Base-by-base conservation (phyloP, 2,113 vertebrate genomes). In the Grammomys dolichurus region DNA sequence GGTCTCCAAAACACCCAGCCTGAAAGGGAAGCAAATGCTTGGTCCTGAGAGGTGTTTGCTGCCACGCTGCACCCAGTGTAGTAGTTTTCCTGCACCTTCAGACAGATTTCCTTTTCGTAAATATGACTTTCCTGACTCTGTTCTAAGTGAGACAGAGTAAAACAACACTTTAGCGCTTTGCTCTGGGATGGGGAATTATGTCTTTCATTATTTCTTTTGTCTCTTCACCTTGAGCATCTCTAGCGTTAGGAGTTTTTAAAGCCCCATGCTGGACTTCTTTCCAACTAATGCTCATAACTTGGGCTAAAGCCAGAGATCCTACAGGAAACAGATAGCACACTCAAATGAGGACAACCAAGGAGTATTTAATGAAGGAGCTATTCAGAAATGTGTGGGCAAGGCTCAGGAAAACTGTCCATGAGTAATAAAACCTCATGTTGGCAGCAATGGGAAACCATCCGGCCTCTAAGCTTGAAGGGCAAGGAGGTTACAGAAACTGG, bases 171-270 rank as follows among this genome's bases (percentile, higher is more conserved):
- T 22, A 65, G 31, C 28, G 46, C 16, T 78, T 96, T 81, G 81
- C 26, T 93, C 87, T 94, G 69, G 43, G n/a, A 51, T 89, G 86
- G 90, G 19, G 73, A 58, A 70, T n/a, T 31, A 28, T 46, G 69
- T 31, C 0, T 73, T 51, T 51, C 46, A 36, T 82, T 85, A 73
- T 92, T 95, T 70, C 24, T 85, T 90, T 56, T 72, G 26, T 48
- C 43, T 88, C 67, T 87, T 96, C 63, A 51, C 51, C 67, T 96
- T 87, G 80, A 92, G 69, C 60, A n/a, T 69, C n/a, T 78, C 8
- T 31, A 67, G 16, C 36, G 54, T 72, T 90, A 40, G 10, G 36
- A 84, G 10, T 89, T 80, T 90, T 63, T 81, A 69, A 87, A 91
- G 14, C 16, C 36, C 28, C 46, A 26, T 58, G 56, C 56, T 91